Evolutionary conservation across 2,113 vertebrate species (phyloP).

Genomic region (Pteruthius melanotis): DNA sequence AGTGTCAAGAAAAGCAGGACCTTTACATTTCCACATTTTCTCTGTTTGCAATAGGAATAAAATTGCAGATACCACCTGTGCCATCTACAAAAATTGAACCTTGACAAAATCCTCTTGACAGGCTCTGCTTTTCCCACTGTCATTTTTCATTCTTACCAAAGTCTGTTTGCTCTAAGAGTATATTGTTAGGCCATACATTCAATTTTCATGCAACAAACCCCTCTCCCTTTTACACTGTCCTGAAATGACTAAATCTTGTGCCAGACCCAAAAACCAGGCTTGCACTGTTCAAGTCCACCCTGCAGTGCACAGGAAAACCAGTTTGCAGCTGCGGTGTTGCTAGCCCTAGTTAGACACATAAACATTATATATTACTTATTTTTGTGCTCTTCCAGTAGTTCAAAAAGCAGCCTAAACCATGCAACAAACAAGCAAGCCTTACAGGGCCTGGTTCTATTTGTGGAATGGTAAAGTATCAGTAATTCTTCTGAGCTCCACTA

Average conservation of each 20-base stretch:
- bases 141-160: neutral
- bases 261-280: neutral
- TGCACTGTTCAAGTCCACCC: neutral
- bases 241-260: neutral
- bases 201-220: neutral
- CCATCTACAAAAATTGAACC: neutral
- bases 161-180: neutral
- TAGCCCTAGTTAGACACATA: neutral
- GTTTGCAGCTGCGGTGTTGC: neutral
- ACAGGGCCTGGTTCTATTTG: neutral
- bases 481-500: neutral
- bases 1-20: conserved; percentile 22
- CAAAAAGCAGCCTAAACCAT: conserved; percentile 21
- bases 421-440: neutral
- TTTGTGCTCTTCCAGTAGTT: conserved; percentile 6
- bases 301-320: neutral
- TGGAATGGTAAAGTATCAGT: neutral
- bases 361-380: neutral
- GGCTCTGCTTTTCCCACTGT: neutral
- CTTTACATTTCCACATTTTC: conserved; percentile 6
- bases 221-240: neutral
- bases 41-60: neutral
- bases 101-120: neutral
- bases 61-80: neutral
- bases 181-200: neutral